Percentiles rank a stretch among this genome's conserved stretches.
phyloP scores from a whole-genome alignment of 2,113 vertebrate genomes.

The Heterochromis multidens region DNA sequence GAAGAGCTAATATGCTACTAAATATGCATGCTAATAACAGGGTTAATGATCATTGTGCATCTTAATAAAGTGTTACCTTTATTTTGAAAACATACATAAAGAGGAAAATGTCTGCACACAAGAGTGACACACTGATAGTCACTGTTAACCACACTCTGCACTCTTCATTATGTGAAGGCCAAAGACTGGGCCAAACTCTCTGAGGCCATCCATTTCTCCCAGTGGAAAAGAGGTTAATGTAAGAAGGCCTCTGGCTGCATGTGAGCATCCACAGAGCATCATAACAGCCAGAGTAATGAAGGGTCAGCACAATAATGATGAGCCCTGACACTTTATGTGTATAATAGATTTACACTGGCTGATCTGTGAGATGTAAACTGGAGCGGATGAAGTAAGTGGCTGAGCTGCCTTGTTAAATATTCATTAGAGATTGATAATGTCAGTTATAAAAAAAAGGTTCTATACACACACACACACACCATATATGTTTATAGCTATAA shows the following conservation, averaged over 20 bases:
- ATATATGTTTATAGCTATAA: not conserved
- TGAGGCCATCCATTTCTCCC: not conserved
- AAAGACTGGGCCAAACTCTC: not conserved
- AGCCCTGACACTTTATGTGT: not conserved
- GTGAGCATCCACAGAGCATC: conserved; percentile 22
- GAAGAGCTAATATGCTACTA: not conserved
- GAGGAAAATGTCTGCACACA: not conserved
- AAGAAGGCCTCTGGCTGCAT: conserved; percentile 7
- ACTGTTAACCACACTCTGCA: not conserved
- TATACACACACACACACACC: not conserved
- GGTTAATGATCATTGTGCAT: not conserved
- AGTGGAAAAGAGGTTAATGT: conserved; percentile 39
- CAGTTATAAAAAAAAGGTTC: not conserved
- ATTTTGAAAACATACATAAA: not conserved
- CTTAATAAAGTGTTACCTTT: not conserved
- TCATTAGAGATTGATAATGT: not conserved
- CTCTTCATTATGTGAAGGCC: not conserved
- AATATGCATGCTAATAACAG: fast-evolving
- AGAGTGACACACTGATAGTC: fast-evolving
- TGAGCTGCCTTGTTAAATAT: not conserved
- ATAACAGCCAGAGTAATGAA: conserved; percentile 1
- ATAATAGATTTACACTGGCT: not conserved
- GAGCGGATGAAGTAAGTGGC: not conserved
- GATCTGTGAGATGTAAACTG: not conserved
- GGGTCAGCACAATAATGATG: conserved; percentile 15